Evolutionary conservation across 2,888 invertebrate species (phyloP), one percentile per base, ranked within the genome.

Genomic region (Labia minor): DNA sequence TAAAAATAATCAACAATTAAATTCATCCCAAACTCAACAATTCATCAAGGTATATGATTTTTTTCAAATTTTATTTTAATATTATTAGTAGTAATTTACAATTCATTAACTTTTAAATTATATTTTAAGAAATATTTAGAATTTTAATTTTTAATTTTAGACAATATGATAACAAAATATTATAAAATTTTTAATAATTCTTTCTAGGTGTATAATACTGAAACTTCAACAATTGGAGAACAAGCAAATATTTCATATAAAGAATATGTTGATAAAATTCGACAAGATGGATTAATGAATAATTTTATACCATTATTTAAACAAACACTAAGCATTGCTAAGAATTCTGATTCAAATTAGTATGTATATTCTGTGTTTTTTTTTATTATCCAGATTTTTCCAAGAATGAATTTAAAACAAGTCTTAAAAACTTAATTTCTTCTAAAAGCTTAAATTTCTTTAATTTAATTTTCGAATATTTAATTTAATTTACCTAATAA

Each of bases 391-490:
- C 6, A 8, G 6, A 8, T 11, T 33, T 11, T 11, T 33, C 33
- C 33, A 33, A 8, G 6, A 33, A 33, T 33, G 33, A 33, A 11
- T 33, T 33, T 6, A 33, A 33, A n/a, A n/a, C n/a, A n/a, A n/a
- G n/a, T n/a, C n/a, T 33, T 33, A 33, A 33, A 33, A 33, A 33
- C 6, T 73, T 74, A 19, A 75, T 75, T 1, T 69, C 76, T 2
- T 65, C 71, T 1, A 69, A 72, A 19, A n/a, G n/a, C n/a, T n/a
- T n/a, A n/a, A n/a, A n/a, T n/a, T n/a, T n/a, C n/a, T n/a, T n/a
- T n/a, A n/a, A n/a, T n/a, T n/a, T n/a, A n/a, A n/a, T n/a, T n/a
- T n/a, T n/a, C n/a, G n/a, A n/a, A n/a, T n/a, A n/a, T n/a, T n/a
- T n/a, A n/a, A n/a, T n/a, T n/a, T n/a, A n/a, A n/a, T n/a, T n/a